These are phyloP conservation scores for Isotomurus palustris DNA, from an alignment of 2,888 invertebrate species.

Conservation along the genomic window DNA sequence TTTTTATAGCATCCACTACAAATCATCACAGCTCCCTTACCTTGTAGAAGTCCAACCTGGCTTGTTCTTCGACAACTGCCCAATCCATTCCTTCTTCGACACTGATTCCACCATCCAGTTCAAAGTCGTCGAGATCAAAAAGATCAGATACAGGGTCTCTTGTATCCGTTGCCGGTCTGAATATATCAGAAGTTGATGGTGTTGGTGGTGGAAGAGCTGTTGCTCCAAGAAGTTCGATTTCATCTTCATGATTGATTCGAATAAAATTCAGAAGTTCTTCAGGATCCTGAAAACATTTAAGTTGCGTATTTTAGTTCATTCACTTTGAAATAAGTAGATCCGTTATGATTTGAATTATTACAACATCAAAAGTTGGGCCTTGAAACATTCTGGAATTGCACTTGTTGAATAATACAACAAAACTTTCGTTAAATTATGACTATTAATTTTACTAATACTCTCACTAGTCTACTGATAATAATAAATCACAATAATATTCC, in stretches of 20 bases:
- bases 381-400: too few relatives aligned
- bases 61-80: conserved; percentile 22
- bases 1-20: background rate
- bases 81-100: conserved; percentile 8
- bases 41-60: conserved; percentile 30
- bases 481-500: too few relatives aligned
- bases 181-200: too few relatives aligned
- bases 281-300: conserved; percentile 6
- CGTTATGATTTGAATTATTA: too few relatives aligned
- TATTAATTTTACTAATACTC: too few relatives aligned
- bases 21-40: conserved; percentile 8
- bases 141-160: background rate
- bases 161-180: too few relatives aligned
- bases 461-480: too few relatives aligned
- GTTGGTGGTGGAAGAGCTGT: background rate
- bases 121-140: background rate
- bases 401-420: too few relatives aligned
- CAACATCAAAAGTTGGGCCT: too few relatives aligned
- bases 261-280: conserved; percentile 3
- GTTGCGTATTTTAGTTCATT: too few relatives aligned
- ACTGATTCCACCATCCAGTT: conserved; percentile 4
- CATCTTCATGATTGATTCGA: background rate
- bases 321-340: too few relatives aligned
- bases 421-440: too few relatives aligned
- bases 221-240: background rate